A percentile compares a stretch with the other conserved stretches of the same genome.
Conservation (phyloP, 2,888 invertebrate genomes). For the Diploptera punctata region DNA sequence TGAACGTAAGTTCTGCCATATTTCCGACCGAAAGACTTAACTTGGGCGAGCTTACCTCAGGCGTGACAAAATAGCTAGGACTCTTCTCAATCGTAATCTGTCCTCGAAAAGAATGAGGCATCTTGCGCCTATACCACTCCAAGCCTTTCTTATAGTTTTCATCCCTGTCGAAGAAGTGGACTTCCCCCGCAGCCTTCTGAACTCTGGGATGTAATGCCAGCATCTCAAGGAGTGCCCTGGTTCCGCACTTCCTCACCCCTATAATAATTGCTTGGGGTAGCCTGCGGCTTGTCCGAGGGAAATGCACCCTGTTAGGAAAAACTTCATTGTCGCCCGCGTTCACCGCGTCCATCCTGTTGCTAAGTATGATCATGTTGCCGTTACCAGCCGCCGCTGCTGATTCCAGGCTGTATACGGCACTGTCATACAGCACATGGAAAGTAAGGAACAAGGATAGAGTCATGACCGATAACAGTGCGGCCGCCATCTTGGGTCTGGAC, state of each 20-base stretch:
- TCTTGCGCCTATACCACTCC: constrained; percentile 94
- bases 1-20: no score
- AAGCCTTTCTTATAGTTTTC: constrained; percentile 91
- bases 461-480: constrained; percentile 79
- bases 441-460: constrained; percentile 83
- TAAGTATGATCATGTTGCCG: constrained; percentile 60
- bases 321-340: constrained; percentile 53
- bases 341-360: constrained; percentile 56
- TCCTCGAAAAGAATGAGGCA: constrained; percentile 91
- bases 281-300: constrained; percentile 67
- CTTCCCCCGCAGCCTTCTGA: constrained; percentile 92
- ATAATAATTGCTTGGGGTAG: constrained; percentile 88
- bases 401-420: constrained; percentile 79
- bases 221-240: constrained; percentile 95
- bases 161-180: constrained; percentile 96
- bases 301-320: constrained; percentile 58
- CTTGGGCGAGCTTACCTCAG: constrained; percentile 71
- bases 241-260: constrained; percentile 96
- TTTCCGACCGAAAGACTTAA: background rate
- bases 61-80: constrained; percentile 96
- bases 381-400: constrained; percentile 58
- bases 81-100: constrained; percentile 98
- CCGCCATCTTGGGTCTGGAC: constrained; percentile 84
- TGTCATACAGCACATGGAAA: constrained; percentile 85
- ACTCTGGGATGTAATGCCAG: constrained; percentile 92